Evolutionary conservation across 2,797 vertebrate genomes (phyloP).

Genomic region (Neoniphon sammara): DNA sequence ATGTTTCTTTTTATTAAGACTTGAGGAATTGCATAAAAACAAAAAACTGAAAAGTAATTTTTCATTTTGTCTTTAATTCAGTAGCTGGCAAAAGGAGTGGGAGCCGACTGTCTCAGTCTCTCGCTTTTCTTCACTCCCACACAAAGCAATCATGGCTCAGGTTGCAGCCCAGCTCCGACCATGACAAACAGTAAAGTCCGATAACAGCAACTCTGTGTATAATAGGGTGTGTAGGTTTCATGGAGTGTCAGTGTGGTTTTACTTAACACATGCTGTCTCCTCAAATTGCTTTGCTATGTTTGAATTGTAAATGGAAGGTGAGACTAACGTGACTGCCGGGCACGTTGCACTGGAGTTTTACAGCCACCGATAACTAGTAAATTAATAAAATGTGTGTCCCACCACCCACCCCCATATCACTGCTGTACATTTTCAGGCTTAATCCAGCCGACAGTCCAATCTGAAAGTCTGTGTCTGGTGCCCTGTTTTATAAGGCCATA

Average conservation of each 20-base stretch:
- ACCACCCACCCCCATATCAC: not conserved
- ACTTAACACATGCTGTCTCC: slow-evolving; percentile 27
- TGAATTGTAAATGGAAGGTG: slow-evolving; percentile 38
- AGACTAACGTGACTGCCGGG: slow-evolving; percentile 41
- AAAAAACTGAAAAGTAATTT: too few relatives aligned
- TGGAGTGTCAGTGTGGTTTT: not conserved
- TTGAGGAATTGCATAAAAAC: too few relatives aligned
- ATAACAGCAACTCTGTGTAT: slow-evolving; percentile 17
- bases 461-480: not conserved
- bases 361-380: not conserved
- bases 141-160: not conserved
- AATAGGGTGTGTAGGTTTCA: slow-evolving; percentile 9
- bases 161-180: not conserved
- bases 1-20: too few relatives aligned
- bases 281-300: slow-evolving; percentile 36
- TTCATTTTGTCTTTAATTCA: not conserved
- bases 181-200: slow-evolving; percentile 1
- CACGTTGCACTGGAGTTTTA: not conserved
- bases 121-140: not conserved
- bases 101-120: not conserved
- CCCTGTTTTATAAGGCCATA: slow-evolving; percentile 11
- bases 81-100: not conserved
- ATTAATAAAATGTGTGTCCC: slow-evolving; percentile 20
- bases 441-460: not conserved
- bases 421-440: slow-evolving; percentile 25